Base-by-base conservation (phyloP, 2,113 vertebrate genomes). In the Crotophaga sulcirostris region DNA sequence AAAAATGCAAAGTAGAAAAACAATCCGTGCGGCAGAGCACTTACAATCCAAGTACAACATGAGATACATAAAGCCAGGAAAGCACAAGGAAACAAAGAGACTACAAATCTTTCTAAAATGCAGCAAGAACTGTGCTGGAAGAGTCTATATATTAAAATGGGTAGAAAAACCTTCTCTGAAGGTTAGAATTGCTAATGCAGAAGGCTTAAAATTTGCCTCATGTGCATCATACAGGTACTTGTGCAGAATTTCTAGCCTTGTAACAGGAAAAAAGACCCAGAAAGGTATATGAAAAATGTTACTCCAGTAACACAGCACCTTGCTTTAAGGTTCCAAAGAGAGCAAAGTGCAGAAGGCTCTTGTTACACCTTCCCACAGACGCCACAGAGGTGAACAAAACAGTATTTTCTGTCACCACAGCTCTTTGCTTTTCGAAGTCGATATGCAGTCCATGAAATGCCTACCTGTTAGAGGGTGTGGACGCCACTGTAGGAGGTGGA, bases 401-500 rank as follows among this genome's bases (percentile, higher is more conserved):
- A 76, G 19, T 5, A 78, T 88, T 87, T 72, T 23, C 49, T 81
- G 36, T 26, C 60, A 80, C 15, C 55, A 56, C 1, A 8, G n/a
- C 18, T 70, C 54, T 70, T 66, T 13, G n/a, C 49, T 82, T 80
- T 42, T 25, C 36, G 36, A 56, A 59, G 40, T 31, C 51, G 76
- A 44, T 36, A 28, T 40, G 38, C 10, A 73, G 62, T 34, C 47
- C 40, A 2, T 42, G 49, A 20, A 92, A 85, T 47, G 92, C 97
- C 94, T 96, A 99, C 99, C 96, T 84, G 60, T 97, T 73, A 31
- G 95, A 84, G 13, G 93, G 95, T 34, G 94, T 96, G 29, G 97
- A 97, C 80, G 97, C 95, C 55, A 98, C 87, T 42, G 93, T 64
- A 52, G 95, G 81, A 60, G 91, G 76, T 13, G 86, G 96, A 49